Conservation (phyloP, 2,888 invertebrate genomes). For the Scaptomyza caliginosa region DNA sequence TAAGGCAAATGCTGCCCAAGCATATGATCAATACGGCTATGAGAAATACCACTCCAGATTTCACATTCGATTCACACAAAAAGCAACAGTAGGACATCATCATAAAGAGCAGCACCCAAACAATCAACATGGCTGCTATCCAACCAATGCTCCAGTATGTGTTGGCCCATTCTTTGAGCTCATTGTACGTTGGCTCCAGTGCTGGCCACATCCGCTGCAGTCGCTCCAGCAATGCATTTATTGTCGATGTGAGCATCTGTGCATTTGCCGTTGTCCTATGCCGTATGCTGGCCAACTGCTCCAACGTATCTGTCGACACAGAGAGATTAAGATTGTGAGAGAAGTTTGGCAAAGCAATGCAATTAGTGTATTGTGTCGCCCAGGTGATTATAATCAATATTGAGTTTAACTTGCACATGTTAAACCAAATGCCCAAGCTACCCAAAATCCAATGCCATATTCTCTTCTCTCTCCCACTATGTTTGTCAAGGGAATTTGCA, state of each 20-base stretch:
- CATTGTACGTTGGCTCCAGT: slow-evolving; percentile 79
- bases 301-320: slow-evolving; percentile 79
- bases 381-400: slow-evolving; percentile 68
- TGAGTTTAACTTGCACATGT: slow-evolving; percentile 46
- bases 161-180: slow-evolving; percentile 79
- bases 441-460: background rate
- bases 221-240: slow-evolving; percentile 79
- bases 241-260: slow-evolving; percentile 81
- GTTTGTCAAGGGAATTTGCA: slow-evolving; percentile 41
- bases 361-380: slow-evolving; percentile 50
- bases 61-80: slow-evolving; percentile 82
- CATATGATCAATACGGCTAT: slow-evolving; percentile 81
- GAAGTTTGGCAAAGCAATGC: slow-evolving; percentile 53
- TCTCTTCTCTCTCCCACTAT: background rate
- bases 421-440: background rate
- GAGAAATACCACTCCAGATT: slow-evolving; percentile 82
- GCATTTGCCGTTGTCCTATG: slow-evolving; percentile 83
- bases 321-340: background rate
- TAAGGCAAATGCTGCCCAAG: slow-evolving; percentile 81
- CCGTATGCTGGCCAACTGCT: slow-evolving; percentile 82
- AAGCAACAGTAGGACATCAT: slow-evolving; percentile 82
- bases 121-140: slow-evolving; percentile 79
- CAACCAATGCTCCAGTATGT: slow-evolving; percentile 82
- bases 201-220: slow-evolving; percentile 81
- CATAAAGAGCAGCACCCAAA: slow-evolving; percentile 82